Evolutionary conservation across 2,113 vertebrate species (phyloP).

Genomic region (Puffinus mauretanicus): DNA sequence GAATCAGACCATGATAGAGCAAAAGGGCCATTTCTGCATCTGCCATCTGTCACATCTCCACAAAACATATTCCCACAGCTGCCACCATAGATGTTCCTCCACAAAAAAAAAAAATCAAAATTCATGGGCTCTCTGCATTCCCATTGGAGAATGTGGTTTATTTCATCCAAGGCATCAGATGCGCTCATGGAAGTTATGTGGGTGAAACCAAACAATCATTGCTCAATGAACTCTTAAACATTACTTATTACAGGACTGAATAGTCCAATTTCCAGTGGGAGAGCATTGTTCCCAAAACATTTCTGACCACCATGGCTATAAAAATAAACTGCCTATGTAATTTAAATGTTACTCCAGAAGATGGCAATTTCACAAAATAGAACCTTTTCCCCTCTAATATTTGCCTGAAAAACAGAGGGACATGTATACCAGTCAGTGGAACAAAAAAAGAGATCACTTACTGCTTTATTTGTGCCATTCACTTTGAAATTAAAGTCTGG

Average conservation of each 20-base stretch:
- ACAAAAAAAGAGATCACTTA: not conserved
- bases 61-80: conserved; percentile 23
- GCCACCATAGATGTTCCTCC: not conserved
- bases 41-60: conserved; percentile 19
- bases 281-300: not conserved
- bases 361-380: not conserved
- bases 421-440: not conserved
- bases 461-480: not conserved
- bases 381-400: not conserved
- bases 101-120: not conserved
- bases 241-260: not conserved
- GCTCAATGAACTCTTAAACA: not conserved
- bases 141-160: not conserved
- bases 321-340: not conserved
- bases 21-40: not conserved
- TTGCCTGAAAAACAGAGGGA: not conserved
- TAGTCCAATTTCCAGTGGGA: not conserved
- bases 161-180: conserved; percentile 22
- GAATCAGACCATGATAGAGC: not conserved
- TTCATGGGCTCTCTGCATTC: not conserved
- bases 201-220: conserved; percentile 1
- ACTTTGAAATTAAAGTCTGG: not conserved
- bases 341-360: not conserved
- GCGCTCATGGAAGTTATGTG: not conserved
- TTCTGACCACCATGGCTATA: not conserved